Base-by-base conservation (phyloP, 2,888 invertebrate genomes). In the Bombylius discolor region DNA sequence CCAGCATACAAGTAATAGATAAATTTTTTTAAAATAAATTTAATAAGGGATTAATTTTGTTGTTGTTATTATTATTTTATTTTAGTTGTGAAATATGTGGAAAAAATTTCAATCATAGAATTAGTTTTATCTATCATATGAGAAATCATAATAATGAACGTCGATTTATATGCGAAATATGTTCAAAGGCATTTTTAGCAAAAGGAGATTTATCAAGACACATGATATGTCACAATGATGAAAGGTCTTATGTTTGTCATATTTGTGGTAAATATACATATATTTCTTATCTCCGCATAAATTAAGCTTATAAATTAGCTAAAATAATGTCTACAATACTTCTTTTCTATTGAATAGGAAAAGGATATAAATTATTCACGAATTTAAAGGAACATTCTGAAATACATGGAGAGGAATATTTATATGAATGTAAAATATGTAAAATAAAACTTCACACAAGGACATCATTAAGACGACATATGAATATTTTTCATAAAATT, bases 371-470 rank as follows among this genome's bases (percentile, higher is more conserved):
- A 9, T 48, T 53, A 1, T 42, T 31, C n/a, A 48, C 44, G 14
- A 48, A 53, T 33, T 49, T 53, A n/a, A n/a, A 48, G n/a, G 53
- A 49, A 32, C 53, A 53, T 44, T 32, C n/a, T 32, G 53, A 53
- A 42, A 53, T 48, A 32, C 53, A 53, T 33, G 42, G 42, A 42
- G 49, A 53, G 8, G 42, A 48, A 13, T 48, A 53, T 23, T 23
- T 23, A n/a, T 44, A 44, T 44, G 49, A 53, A 42, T 53, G 53
- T 34, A n/a, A 1, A 9, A 13, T 53, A 33, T 53, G 53, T 42
- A 13, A 42, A 1, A 39, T 48, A 9, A 53, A 33, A 53, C 48
- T 53, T 32, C 53, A 53, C 8, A 53, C 53, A n/a, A 48, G 13
- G 5, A 53, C 32, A 11, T 48, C 49, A 32, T n/a, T 53, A n/a